phyloP scores from a whole-genome alignment of 2,797 vertebrate species.

The Eulemur mongoz region DNA sequence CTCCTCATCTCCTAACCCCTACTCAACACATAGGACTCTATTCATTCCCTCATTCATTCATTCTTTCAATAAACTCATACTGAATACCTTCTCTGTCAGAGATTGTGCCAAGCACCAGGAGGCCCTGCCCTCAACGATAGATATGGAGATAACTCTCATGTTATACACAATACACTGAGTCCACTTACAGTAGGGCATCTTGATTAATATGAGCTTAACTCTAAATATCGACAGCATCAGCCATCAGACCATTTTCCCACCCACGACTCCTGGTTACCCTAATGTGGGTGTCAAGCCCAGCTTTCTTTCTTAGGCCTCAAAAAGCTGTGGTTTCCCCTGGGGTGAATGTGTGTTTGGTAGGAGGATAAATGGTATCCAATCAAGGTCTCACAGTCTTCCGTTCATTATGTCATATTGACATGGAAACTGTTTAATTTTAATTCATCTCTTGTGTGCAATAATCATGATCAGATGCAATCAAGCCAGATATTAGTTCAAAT shows the following conservation, averaged over 20 bases:
- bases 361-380: neutral
- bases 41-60: neutral
- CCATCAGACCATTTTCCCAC: neutral
- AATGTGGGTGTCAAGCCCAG: neutral
- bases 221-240: conserved; percentile 21
- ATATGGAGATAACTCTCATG: neutral
- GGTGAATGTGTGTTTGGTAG: neutral
- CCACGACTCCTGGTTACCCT: neutral
- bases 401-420: conserved; percentile 43
- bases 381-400: neutral
- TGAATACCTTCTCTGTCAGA: neutral
- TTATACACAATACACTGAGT: neutral
- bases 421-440: conserved; percentile 58
- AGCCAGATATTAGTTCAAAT: conserved; percentile 68
- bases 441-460: conserved; percentile 49
- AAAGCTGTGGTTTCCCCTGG: neutral
- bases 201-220: conserved; percentile 16
- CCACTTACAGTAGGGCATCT: neutral
- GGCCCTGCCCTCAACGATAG: neutral
- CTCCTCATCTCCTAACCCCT: neutral
- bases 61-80: neutral
- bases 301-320: neutral
- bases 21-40: neutral
- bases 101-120: neutral
- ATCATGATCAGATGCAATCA: conserved; percentile 47